Base-by-base conservation (phyloP, 2,888 invertebrate genomes). In the Apodemia mormo region DNA sequence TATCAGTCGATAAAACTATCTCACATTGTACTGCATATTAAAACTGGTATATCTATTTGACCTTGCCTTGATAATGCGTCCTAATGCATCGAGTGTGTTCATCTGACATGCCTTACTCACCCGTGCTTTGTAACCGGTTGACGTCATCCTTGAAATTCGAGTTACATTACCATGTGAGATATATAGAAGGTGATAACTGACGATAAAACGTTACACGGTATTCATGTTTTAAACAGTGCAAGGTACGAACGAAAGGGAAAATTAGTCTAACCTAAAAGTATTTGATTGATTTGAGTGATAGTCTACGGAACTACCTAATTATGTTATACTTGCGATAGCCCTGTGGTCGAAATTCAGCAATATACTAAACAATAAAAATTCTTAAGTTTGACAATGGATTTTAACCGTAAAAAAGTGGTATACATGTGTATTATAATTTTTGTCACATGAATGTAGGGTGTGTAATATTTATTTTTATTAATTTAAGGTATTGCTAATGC, bases 61-160 rank as follows among this genome's bases (percentile, higher is more conserved):
- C 58, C 58, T 58, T 58, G 58, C 58, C 29, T 12, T 29, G 30
- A 30, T 58, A 58, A 58, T 58, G 58, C 58, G 29, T 58, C 58
- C 54, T 37, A 54, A 29, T 29, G 58, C 30, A 58, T 58, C 22
- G 22, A 54, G n/a, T 45, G 4, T 54, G 30, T 58, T 58, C 56
- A 29, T 58, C 56, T 58, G 56, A 10, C 22, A 29, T 58, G 56
- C 9, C 30, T 22, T 58, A 29, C 58, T 22, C 54, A 22, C 54
- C 58, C 58, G 30, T 29, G 30, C 29, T 40, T 9, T 30, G 58
- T 10, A 29, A 29, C 58, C 29, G 30, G 58, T 4, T 58, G 58
- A 58, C 30, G 58, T 58, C 29, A 58, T 10, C 22, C 56, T 29
- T 9, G 58, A 58, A 29, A 61, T 61, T 61, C 61, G 12, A 61